These are phyloP conservation scores for Haliaeetus leucogaster DNA, from an alignment of 2,113 vertebrate genomes.

Conservation along the genomic window DNA sequence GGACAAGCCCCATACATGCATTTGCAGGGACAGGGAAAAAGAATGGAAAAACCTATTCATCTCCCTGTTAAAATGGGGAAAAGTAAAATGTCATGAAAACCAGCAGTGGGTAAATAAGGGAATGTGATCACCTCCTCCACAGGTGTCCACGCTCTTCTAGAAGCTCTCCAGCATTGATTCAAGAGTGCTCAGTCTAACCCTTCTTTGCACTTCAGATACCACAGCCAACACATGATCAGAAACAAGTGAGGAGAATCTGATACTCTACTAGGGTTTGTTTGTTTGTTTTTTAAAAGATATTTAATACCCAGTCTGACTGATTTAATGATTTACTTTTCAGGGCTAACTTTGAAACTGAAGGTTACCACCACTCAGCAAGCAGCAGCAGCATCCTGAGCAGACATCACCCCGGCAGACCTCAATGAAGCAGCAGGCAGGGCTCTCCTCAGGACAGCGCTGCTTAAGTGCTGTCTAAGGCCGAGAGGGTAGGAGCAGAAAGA, in stretches of 20 bases:
- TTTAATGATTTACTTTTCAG: not conserved
- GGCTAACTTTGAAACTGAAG: not conserved
- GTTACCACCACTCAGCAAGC: not conserved
- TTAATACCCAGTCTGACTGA: not conserved
- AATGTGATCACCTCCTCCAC: not conserved
- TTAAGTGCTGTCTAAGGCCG: not conserved
- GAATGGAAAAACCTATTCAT: not conserved
- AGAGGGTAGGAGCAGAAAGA: not conserved
- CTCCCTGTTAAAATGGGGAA: not conserved
- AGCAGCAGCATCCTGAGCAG: not conserved
- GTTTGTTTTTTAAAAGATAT: not conserved
- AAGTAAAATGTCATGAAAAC: not conserved
- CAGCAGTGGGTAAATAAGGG: not conserved
- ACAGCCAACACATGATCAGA: not conserved
- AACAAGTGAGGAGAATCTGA: not conserved
- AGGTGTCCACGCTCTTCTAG: not conserved
- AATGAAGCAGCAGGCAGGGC: not conserved
- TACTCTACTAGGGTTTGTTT: not conserved
- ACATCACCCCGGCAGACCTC: accelerated
- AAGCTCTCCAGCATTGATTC: not conserved
- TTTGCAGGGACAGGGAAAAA: not conserved
- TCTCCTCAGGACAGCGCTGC: not conserved
- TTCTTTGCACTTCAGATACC: not conserved
- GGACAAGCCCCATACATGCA: not conserved
- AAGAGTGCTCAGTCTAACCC: not conserved